Evolutionary conservation across 2,113 vertebrate genomes (phyloP), one percentile per base, ranked within the genome.

Genomic region (Nibea albiflora): DNA sequence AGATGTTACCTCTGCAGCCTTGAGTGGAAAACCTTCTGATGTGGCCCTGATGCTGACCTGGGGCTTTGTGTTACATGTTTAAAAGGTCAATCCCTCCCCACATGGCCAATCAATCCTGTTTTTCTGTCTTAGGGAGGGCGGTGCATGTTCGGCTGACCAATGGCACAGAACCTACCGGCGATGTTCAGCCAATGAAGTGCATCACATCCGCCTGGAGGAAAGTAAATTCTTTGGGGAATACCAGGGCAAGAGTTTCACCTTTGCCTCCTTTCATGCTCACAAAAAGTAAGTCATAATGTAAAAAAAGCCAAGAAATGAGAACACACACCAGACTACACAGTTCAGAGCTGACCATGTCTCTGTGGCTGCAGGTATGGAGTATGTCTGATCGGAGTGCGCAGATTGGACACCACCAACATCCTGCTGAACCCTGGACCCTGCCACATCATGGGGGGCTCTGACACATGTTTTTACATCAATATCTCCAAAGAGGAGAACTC

Each of bases 401-500:
- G 95, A 70, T 86, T 95, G 70, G 95, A 96, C 81, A 96, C 94
- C 56, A 88, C 89, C 75, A 96, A 95, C 82, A 96, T 96, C 90
- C 90, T 96, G 65, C 84, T 96, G 52, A 96, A 96, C 85, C 96
- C 95, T 0, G 95, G 96, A 1, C 95, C 95, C 11, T 95, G 95
- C 54, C 95, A 96, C 91, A 96, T 96, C 85, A 96, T 96, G 95
- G 92, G 95, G 10, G 86, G 90, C 20, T 95, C 95, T 0, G 96
- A 96, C 89, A 96, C 85, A 15, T 96, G 96, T 88, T 96, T 95
- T 87, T 96, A 96, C 92, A 96, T 96, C 89, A 96, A 96, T 78
- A 95, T 96, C 85, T 96, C 96, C 71, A 96, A 96, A 87, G 96
- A 96, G 85, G 96, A 96, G 85, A 96, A 96, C 90, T 96, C 96